A percentile compares a stretch with the other conserved stretches of the same genome.
Conservation (phyloP, 2,113 vertebrate species). For the Brachyhypopomus occidentalis region DNA sequence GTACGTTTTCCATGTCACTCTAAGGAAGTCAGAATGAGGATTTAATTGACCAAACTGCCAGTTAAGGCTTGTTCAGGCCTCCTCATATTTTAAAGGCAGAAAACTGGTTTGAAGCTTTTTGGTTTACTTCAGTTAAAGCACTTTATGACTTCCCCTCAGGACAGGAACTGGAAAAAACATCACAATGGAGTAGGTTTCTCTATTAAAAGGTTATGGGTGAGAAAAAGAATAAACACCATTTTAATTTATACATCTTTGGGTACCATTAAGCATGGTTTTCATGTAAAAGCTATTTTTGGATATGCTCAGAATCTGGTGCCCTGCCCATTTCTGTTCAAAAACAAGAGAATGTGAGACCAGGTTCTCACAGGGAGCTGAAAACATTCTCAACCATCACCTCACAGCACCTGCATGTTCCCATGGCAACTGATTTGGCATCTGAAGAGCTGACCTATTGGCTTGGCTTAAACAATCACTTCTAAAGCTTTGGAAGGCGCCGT, state of each 20-base stretch:
- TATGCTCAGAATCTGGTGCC: constrained; percentile 57
- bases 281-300: constrained; percentile 64
- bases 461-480: constrained; percentile 41
- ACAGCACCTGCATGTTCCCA: constrained; percentile 49
- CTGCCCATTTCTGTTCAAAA: constrained; percentile 47
- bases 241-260: constrained; percentile 74
- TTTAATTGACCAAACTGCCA: constrained; percentile 12
- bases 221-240: constrained; percentile 67
- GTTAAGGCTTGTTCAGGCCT: constrained; percentile 36
- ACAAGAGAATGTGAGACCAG: constrained; percentile 5
- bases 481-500: constrained; percentile 46
- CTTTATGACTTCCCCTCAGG: constrained; percentile 59
- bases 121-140: constrained; percentile 68
- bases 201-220: constrained; percentile 51
- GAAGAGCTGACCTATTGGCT: constrained; percentile 55
- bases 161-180: constrained; percentile 57
- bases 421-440: constrained; percentile 61
- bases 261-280: constrained; percentile 73
- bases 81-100: constrained; percentile 36
- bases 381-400: constrained; percentile 47
- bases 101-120: constrained; percentile 56
- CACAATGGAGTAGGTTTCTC: constrained; percentile 34
- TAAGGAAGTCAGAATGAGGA: constrained; percentile 38
- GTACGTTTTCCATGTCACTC: constrained; percentile 49
- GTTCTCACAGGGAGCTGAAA: constrained; percentile 40